A percentile compares a stretch with the other conserved stretches of the same genome.
These are phyloP conservation scores for Troglohyphantes excavatus DNA, from an alignment of 2,888 invertebrate species.

Conservation along the genomic window DNA sequence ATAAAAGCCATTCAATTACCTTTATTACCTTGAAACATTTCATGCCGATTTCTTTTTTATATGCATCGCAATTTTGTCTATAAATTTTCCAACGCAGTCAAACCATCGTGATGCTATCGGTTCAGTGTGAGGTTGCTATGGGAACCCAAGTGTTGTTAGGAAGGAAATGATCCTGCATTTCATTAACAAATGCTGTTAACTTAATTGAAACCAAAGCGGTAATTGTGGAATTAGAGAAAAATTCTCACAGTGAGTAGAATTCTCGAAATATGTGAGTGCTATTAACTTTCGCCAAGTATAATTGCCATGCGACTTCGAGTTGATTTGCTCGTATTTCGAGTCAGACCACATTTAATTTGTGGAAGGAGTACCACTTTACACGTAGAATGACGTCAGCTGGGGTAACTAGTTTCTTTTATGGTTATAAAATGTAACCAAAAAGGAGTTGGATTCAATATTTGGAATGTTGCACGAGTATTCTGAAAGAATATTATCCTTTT, in stretches of 20 bases:
- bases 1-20: no score
- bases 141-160: constrained; percentile 40
- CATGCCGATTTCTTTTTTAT: not conserved
- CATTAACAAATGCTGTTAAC: constrained; percentile 62
- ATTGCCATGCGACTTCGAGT: not conserved
- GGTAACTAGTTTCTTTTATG: no score
- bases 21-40: no score
- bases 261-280: not conserved
- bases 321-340: not conserved
- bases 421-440: no score
- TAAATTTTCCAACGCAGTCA: constrained; percentile 14
- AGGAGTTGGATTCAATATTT: no score
- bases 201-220: constrained; percentile 55
- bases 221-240: constrained; percentile 30
- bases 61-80: not conserved
- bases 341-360: no score
- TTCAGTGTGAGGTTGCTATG: constrained; percentile 16
- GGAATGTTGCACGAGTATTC: no score
- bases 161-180: constrained; percentile 43
- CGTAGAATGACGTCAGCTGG: no score
- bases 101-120: constrained; percentile 10
- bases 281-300: not conserved
- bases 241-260: not conserved
- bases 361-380: no score
- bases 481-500: no score